Evolutionary conservation across 2,888 invertebrate genomes (phyloP).

Genomic region (Cylloceria caligata): DNA sequence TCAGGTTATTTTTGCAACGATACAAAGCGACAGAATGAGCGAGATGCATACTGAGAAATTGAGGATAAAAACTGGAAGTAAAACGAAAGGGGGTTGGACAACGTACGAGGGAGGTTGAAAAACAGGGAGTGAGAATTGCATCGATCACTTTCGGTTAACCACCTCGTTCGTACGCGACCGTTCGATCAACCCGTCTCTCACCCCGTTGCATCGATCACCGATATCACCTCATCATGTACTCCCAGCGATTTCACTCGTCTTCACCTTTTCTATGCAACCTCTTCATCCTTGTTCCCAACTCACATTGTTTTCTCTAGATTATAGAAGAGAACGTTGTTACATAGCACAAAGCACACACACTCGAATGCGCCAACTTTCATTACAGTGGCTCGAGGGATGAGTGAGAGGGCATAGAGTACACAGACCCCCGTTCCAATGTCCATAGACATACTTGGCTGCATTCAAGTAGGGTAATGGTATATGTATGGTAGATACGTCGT

Average conservation of each 20-base stretch:
- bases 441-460: slow-evolving; percentile 12
- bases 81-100: slow-evolving; percentile 19
- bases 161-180: slow-evolving; percentile 53
- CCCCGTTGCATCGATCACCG: slow-evolving; percentile 12
- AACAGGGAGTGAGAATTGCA: slow-evolving; percentile 40
- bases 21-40: background rate
- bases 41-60: slow-evolving; percentile 23
- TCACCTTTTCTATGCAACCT: slow-evolving; percentile 15
- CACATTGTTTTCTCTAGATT: slow-evolving; percentile 62
- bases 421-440: slow-evolving; percentile 11
- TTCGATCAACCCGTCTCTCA: slow-evolving; percentile 56
- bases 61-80: slow-evolving; percentile 24
- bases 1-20: slow-evolving; percentile 46
- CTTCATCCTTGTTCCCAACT: slow-evolving; percentile 14
- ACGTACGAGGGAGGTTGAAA: background rate
- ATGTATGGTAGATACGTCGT: slow-evolving; percentile 10
- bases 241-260: slow-evolving; percentile 40
- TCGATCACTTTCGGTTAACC: slow-evolving; percentile 66
- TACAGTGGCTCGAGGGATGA: slow-evolving; percentile 5
- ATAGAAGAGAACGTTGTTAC: slow-evolving; percentile 47
- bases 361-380: slow-evolving; percentile 49
- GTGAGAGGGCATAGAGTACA: slow-evolving; percentile 28
- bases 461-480: slow-evolving; percentile 30
- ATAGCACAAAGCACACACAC: slow-evolving; percentile 32
- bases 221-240: slow-evolving; percentile 39